These are phyloP conservation scores for Cynocephalus volans DNA, from an alignment of 2,113 vertebrate genomes.

Conservation along the genomic window DNA sequence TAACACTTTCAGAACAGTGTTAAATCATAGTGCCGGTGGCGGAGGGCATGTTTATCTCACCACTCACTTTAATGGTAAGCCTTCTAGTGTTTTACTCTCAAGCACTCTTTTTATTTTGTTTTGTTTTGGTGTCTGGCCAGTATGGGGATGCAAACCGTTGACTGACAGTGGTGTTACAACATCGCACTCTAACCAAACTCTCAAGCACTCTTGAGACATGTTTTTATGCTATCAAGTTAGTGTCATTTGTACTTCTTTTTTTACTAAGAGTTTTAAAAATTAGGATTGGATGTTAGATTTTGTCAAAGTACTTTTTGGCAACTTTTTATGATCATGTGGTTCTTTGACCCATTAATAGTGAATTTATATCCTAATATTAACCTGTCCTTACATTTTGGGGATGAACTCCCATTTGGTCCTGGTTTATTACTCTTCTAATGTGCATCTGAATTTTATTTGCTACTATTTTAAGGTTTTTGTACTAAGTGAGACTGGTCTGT, in stretches of 20 bases:
- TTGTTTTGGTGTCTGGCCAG: too few relatives aligned
- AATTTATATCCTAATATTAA: background rate
- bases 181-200: too few relatives aligned
- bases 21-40: background rate
- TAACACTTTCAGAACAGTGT: background rate
- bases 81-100: background rate
- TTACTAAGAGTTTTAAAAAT: background rate
- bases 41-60: accelerated
- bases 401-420: background rate
- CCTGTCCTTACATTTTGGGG: background rate
- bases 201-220: background rate
- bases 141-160: too few relatives aligned
- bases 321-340: background rate
- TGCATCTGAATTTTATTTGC: background rate
- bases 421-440: background rate
- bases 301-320: background rate
- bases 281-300: background rate
- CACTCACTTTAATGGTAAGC: background rate
- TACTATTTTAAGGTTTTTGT: constrained; percentile 47
- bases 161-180: too few relatives aligned
- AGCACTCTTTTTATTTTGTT: background rate
- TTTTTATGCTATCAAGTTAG: background rate
- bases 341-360: background rate
- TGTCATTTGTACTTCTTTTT: background rate
- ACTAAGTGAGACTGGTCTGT: background rate